Base-by-base conservation (phyloP, 1,140 invertebrate genomes). In the Lutraria rhynchaena region DNA sequence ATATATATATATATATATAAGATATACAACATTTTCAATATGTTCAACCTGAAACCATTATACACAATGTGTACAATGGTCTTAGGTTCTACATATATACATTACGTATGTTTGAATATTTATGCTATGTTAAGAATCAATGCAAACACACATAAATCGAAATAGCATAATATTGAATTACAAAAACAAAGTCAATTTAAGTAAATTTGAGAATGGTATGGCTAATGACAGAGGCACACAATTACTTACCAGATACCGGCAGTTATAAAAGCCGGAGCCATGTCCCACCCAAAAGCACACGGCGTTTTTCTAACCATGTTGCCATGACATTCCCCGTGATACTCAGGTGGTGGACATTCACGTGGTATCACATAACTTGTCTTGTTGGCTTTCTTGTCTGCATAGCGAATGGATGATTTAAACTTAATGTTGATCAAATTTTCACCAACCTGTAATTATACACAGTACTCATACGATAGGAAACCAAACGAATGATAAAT, bases 281-380 rank as follows among this genome's bases (percentile, higher is more conserved):
- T 99, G 93, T 99, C 98, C 98, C 98, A 99, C 24, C 95, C 94
- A 84, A 98, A 99, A 17, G 97, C 98, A 0, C 97, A 95, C 93
- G 99, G 98, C 95, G 98, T 98, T 93, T 99, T 99, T 70, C 98
- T 94, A 60, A 99, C 94, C 91, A 97, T 96, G 92, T 99, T 99
- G 4, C 95, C 95, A 87, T 99, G 97, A 89, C 98, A 99, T 92
- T 99, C 97, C 1, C 99, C 99, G 83, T 98, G 94, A 87, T 98
- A 98, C 3, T 92, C 92, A 0, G 92, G 83, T 3, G 95, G 94
- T 0, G 96, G 95, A 91, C 98, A 99, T 17, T 93, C 92, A 9
- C 97, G 98, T 1, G 96, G 96, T 24, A 98, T 94, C 44, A 92
- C 90, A 85, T 98, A 96, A 1, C 89, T 82, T n/a, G 92, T 87